Evolutionary conservation across 2,113 vertebrate genomes (phyloP).

Genomic region (Dolichallabes microphthalmus): DNA sequence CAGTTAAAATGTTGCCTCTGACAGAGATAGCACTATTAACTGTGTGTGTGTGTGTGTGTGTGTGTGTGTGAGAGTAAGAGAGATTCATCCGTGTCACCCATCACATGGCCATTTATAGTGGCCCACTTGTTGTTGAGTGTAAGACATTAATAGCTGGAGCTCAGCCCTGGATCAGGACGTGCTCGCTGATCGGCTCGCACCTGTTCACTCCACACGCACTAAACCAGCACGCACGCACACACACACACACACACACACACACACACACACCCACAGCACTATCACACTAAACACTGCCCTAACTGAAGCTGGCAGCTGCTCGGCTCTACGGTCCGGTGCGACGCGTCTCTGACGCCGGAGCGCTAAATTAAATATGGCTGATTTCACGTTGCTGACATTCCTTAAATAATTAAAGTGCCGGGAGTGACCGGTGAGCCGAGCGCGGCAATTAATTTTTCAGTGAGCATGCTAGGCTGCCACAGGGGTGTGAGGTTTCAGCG

Average conservation of each 20-base stretch:
- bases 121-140: too few relatives aligned
- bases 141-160: not conserved
- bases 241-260: not conserved
- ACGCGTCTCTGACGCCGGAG: constrained; percentile 59
- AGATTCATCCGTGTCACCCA: not conserved
- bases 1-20: not conserved
- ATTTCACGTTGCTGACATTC: constrained; percentile 65
- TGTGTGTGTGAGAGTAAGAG: not conserved
- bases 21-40: not conserved
- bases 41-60: not conserved
- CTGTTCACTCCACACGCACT: not conserved
- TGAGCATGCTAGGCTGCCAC: constrained; percentile 32
- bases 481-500: constrained; percentile 61
- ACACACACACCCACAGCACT: not conserved
- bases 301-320: constrained; percentile 73
- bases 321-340: constrained; percentile 63
- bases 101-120: constrained; percentile 1
- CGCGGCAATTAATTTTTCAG: constrained; percentile 66
- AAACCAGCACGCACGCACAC: constrained; percentile 5
- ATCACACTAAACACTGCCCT: constrained; percentile 52
- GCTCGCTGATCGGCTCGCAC: constrained; percentile 12
- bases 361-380: constrained; percentile 69
- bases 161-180: not conserved
- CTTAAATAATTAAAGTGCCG: constrained; percentile 68
- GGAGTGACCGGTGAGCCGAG: constrained; percentile 43